Base-by-base conservation (phyloP, 2,888 invertebrate genomes). In the Heliconius ethilla region DNA sequence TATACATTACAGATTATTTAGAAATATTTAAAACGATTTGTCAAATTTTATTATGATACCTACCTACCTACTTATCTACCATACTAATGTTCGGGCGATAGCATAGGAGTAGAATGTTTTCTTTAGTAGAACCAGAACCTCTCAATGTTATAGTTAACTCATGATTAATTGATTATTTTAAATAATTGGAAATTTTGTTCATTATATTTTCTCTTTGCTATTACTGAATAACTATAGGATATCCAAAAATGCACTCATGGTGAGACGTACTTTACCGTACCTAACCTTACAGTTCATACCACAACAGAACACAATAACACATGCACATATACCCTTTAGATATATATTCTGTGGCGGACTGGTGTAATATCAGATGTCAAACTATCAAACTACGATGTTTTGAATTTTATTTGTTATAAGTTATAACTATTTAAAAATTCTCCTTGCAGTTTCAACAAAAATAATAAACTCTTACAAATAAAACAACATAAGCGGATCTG, bases 341-440 rank as follows among this genome's bases (percentile, higher is more conserved):
- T 4, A 40, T 45, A 15, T 45, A 15, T 15, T 45, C 51, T 18
- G 5, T 40, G 9, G 37, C 1, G 5, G 13, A 5, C 5, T 18
- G 18, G 51, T 6, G 18, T 51, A 66, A 66, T 65, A 15, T 9
- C 1, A 66, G 1, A 37, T 67, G 67, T 37, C 67, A 67, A 66
- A 67, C 67, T 67, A n/a, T 40, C 67, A 67, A 66, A 67, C 37
- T 11, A n/a, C 13, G n/a, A n/a, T 37, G 67, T 67, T 67, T 67
- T 37, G 37, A 67, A n/a, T n/a, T 37, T 29, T 29, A 29, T 29
- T 29, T 29, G 29, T 11, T 11, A n/a, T 22, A 18, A 37, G 5
- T 13, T 37, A 37, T 13, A 63, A 25, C 13, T 62, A 10, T 25
- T 6, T 13, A 27, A 63, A 25, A 27, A 4, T 27, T 25, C 11